Percentiles rank a stretch among this genome's conserved stretches.
These are phyloP conservation scores for Toxotes jaculatrix DNA, from an alignment of 2,113 vertebrate genomes.

Conservation along the genomic window DNA sequence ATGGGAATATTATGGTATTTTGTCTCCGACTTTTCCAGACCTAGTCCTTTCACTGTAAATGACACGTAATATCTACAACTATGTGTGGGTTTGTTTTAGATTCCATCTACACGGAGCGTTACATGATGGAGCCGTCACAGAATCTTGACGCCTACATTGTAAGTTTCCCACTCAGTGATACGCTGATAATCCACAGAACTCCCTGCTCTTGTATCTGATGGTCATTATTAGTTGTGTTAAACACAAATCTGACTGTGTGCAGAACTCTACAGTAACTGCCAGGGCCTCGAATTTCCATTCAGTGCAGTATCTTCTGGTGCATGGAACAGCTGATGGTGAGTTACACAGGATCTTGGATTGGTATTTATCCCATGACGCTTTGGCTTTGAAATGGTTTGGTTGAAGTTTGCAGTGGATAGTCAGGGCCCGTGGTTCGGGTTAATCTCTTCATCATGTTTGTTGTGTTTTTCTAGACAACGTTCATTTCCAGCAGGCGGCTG, in stretches of 20 bases:
- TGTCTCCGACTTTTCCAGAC: not conserved
- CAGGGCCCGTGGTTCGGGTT: not conserved
- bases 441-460: not conserved
- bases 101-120: constrained; percentile 92
- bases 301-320: constrained; percentile 96
- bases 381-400: no score
- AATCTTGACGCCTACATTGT: constrained; percentile 88
- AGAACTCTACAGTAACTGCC: constrained; percentile 95
- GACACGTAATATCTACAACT: not conserved
- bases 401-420: no score
- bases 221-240: not conserved
- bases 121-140: constrained; percentile 90
- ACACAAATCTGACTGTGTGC: constrained; percentile 48
- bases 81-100: constrained; percentile 64
- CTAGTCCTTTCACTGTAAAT: not conserved
- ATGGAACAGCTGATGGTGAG: constrained; percentile 98
- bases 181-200: not conserved
- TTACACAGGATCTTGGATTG: not conserved
- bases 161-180: constrained; percentile 61
- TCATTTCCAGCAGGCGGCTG: constrained; percentile 97
- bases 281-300: constrained; percentile 93
- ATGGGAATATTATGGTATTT: constrained; percentile 97
- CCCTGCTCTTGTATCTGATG: not conserved
- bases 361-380: no score
- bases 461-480: constrained; percentile 90